These are phyloP conservation scores for Rhyacophila evoluta DNA, from an alignment of 2,888 invertebrate species.

Conservation along the genomic window DNA sequence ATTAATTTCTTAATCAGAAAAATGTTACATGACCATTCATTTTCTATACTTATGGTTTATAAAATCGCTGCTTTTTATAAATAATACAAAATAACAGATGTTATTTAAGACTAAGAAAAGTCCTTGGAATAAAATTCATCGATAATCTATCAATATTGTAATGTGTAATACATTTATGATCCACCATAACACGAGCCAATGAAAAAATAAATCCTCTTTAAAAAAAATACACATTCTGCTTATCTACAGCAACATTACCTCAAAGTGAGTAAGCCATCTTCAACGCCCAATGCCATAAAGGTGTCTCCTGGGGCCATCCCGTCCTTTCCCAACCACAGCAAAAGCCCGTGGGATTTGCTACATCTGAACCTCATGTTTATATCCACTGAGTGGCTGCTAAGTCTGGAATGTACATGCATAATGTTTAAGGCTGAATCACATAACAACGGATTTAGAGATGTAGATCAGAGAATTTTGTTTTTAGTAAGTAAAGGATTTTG, in stretches of 20 bases:
- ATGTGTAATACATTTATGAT: not conserved
- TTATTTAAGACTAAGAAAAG: no score
- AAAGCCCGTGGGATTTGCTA: constrained; percentile 76
- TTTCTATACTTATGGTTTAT: no score
- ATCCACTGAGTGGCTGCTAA: constrained; percentile 87
- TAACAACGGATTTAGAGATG: not conserved
- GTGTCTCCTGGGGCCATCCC: constrained; percentile 74
- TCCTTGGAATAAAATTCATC: no score
- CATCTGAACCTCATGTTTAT: constrained; percentile 90
- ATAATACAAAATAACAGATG: no score
- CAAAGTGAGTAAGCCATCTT: constrained; percentile 78
- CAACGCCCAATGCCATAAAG: constrained; percentile 87
- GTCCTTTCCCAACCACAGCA: constrained; percentile 87
- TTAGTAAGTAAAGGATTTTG: no score
- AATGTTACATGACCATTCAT: no score
- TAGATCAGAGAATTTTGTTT: no score
- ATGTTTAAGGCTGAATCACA: not conserved
- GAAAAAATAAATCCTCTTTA: not conserved
- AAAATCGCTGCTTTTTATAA: no score
- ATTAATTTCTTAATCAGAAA: no score
- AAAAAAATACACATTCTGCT: not conserved
- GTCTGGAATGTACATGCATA: constrained; percentile 64
- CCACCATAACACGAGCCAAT: no score
- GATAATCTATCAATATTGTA: no score
- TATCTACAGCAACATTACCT: constrained; percentile 59